Evolutionary conservation across 1,140 invertebrate species (phyloP), one percentile per base, ranked within the genome.

Genomic region (Carposina sasakii): DNA sequence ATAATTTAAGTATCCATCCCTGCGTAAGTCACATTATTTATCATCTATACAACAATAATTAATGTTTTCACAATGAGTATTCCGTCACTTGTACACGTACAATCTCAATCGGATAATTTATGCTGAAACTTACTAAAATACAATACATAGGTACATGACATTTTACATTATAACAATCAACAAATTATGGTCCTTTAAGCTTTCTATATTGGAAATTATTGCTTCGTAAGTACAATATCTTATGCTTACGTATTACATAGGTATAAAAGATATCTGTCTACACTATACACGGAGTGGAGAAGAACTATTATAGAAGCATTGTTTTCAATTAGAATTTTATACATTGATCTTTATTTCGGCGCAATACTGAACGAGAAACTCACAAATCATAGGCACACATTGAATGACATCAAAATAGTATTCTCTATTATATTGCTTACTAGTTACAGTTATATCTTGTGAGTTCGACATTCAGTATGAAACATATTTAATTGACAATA

Each of bases 1-100:
- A 84, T 84, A 84, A 84, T 84, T 85, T 86, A 86, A 86, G 85
- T 86, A 85, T 85, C 85, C 85, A 83, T 86, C 85, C 85, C 85
- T 86, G 85, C 85, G 78, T 86, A 85, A 86, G 79, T 86, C 83
- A 81, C 77, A 81, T 81, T 84, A 79, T 83, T 77, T 81, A 82
- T 75, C 75, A 81, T 83, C 76, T 83, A 81, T 81, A 81, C 76
- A 83, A 83, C 79, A 83, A 82, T 81, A 78, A 73, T 69, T 77
- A 78, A 81, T 77, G 73, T 78, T 70, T 28, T 77, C 65, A 77
- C 67, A 76, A 75, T 83, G 76, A 82, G 78, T 82, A 82, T 81
- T 82, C 70, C 75, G 61, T 58, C 66, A 67, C 67, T 63, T 55
- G 57, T 46, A 55, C 49, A 59, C 31, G 60, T 53, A 63, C 63